Percentiles rank a stretch among this genome's conserved stretches.
phyloP scores from a whole-genome alignment of 2,888 invertebrate species.

The Ethmia dodecea region DNA sequence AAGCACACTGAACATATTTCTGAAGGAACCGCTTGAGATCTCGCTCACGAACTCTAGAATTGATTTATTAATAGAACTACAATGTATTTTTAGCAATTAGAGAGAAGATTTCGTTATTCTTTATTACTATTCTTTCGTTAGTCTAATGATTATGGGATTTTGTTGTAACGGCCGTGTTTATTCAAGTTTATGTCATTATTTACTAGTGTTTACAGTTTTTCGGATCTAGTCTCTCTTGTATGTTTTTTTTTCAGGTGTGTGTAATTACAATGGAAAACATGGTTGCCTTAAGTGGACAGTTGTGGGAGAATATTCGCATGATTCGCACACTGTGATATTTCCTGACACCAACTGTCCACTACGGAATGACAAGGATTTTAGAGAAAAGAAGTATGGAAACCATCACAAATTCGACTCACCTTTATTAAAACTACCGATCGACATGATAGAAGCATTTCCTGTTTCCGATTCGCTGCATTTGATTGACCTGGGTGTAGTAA shows the following conservation, averaged over 20 bases:
- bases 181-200: not conserved
- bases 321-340: slow-evolving; percentile 16
- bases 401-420: slow-evolving; percentile 5
- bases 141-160: not conserved
- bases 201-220: not conserved
- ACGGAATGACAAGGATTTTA: not conserved
- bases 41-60: not conserved
- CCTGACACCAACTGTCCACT: not conserved
- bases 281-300: slow-evolving; percentile 19
- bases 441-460: slow-evolving; percentile 10
- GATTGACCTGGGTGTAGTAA: slow-evolving; percentile 21
- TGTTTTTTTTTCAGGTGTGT: slow-evolving; percentile 13
- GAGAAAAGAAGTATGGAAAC: not conserved
- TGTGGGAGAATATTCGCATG: slow-evolving; percentile 19
- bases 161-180: not conserved
- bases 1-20: not conserved
- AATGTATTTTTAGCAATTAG: not conserved
- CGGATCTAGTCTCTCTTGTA: not conserved
- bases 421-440: slow-evolving; percentile 1
- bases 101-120: not conserved
- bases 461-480: slow-evolving; percentile 19
- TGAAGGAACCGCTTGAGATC: not conserved
- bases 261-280: slow-evolving; percentile 17
- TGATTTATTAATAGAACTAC: not conserved
- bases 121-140: not conserved